A percentile compares a stretch with the other conserved stretches of the same genome.
Conservation (phyloP, 2,113 vertebrate genomes). For the Elanoides forficatus region DNA sequence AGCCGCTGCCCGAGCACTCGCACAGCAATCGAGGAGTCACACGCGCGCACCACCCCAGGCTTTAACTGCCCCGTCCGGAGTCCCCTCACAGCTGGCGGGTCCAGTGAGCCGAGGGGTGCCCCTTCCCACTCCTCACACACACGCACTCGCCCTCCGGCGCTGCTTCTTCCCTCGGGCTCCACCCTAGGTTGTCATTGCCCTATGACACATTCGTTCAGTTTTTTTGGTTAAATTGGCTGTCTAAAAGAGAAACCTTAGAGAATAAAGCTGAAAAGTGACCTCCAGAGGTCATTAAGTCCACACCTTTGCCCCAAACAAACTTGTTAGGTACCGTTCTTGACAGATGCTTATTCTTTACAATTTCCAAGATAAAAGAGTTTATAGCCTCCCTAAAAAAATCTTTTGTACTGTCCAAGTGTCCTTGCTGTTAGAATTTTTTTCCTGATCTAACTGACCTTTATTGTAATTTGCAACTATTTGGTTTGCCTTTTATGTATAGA, state of each 20-base stretch:
- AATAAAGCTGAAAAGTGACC: neutral
- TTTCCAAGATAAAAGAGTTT: neutral
- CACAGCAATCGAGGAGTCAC: too few species aligned
- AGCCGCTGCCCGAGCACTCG: too few species aligned
- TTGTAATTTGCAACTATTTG: neutral
- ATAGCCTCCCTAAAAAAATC: neutral
- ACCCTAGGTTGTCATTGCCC: neutral
- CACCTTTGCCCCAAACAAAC: neutral
- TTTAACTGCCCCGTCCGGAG: too few species aligned
- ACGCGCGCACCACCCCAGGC: too few species aligned
- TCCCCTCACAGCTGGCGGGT: too few species aligned
- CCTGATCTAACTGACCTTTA: neutral
- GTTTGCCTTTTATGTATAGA: neutral
- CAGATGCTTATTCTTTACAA: neutral
- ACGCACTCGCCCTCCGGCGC: too few species aligned
- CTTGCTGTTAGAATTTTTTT: neutral
- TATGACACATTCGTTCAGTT: neutral
- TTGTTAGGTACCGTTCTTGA: neutral
- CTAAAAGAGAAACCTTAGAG: neutral
- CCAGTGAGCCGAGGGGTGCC: too few species aligned
- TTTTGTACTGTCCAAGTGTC: neutral
- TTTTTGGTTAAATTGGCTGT: neutral
- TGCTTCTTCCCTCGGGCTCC: too few species aligned
- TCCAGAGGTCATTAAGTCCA: neutral
- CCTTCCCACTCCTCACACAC: too few species aligned